Conservation (phyloP, 2,888 invertebrate genomes). For the Xylocampa areola region DNA sequence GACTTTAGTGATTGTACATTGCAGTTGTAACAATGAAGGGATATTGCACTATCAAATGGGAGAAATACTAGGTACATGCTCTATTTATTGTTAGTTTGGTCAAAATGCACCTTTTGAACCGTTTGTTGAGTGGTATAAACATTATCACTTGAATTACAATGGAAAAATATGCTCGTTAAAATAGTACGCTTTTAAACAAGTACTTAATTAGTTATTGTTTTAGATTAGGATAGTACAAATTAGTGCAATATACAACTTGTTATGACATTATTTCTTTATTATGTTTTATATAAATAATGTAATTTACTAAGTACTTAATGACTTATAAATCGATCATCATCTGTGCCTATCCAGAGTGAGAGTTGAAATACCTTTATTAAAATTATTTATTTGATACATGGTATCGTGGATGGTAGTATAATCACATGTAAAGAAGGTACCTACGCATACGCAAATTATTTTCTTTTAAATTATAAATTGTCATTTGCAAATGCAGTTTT, state of each 20-base stretch:
- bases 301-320: conserved; percentile 44
- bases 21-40: too few relatives aligned
- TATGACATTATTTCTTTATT: conserved; percentile 36
- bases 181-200: conserved; percentile 39
- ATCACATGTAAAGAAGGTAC: not conserved
- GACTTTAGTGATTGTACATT: too few relatives aligned
- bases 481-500: too few relatives aligned
- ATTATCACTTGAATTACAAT: too few relatives aligned
- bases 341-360: conserved; percentile 21
- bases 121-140: too few relatives aligned
- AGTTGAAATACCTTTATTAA: too few relatives aligned
- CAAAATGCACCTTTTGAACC: too few relatives aligned
- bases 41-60: too few relatives aligned
- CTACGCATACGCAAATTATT: too few relatives aligned
- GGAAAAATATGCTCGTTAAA: conserved; percentile 17
- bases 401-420: not conserved
- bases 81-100: too few relatives aligned
- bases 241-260: conserved; percentile 62
- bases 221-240: conserved; percentile 68
- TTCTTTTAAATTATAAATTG: too few relatives aligned
- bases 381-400: conserved; percentile 24
- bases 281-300: conserved; percentile 13
- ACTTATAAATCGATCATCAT: conserved; percentile 6
- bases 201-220: conserved; percentile 62
- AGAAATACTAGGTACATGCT: too few relatives aligned